Evolutionary conservation across 2,113 vertebrate genomes (phyloP).

Genomic region (Nesogale talazaci): DNA sequence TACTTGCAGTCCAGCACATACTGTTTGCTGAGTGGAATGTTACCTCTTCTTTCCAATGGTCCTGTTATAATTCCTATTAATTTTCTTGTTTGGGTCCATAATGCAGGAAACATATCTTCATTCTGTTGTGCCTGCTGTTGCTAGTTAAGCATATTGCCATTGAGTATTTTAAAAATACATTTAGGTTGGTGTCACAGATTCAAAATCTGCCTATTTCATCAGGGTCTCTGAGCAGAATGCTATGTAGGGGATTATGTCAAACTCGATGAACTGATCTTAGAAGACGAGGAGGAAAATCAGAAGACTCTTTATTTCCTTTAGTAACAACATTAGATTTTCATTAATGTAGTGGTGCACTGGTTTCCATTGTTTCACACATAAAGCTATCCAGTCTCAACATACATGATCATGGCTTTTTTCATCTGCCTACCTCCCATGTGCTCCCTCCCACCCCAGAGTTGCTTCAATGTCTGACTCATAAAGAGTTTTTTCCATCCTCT

Average conservation of each 20-base stretch:
- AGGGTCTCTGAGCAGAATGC: neutral
- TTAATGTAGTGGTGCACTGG: neutral
- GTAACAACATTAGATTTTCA: neutral
- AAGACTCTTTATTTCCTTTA: neutral
- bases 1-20: neutral
- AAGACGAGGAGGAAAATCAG: neutral
- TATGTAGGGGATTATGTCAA: neutral
- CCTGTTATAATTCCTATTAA: neutral
- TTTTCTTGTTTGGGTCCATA: slow-evolving; percentile 26
- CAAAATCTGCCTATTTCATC: neutral
- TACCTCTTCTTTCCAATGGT: neutral
- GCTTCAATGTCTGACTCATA: neutral
- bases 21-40: neutral
- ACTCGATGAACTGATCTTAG: too few species aligned
- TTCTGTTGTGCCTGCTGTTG: neutral
- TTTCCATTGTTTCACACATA: neutral
- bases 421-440: neutral
- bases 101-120: neutral
- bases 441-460: neutral
- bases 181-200: neutral
- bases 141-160: neutral
- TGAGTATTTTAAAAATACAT: neutral
- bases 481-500: neutral
- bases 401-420: neutral
- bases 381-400: neutral